A percentile compares a stretch with the other conserved stretches of the same genome.
phyloP scores from a whole-genome alignment of 2,113 vertebrate genomes.

The Pionites leucogaster region DNA sequence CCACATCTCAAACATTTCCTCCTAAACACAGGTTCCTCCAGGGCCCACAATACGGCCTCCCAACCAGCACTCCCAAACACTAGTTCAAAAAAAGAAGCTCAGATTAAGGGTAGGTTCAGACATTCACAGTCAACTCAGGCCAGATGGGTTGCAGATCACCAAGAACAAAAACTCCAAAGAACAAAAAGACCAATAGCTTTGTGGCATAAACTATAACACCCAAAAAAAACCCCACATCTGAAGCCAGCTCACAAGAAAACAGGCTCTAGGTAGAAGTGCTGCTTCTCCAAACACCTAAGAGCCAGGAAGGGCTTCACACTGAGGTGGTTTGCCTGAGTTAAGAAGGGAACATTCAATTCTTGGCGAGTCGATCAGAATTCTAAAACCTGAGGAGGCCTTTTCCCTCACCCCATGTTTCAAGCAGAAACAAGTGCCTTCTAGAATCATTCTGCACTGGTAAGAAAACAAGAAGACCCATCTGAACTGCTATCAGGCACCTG shows the following conservation, averaged over 20 bases:
- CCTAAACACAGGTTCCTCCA: neutral
- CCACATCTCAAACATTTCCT: neutral
- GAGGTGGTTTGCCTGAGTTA: neutral
- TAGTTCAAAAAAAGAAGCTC: neutral
- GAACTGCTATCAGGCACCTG: constrained; percentile 26
- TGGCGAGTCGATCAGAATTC: neutral
- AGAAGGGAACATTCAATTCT: neutral
- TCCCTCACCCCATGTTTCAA: neutral
- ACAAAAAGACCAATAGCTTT: neutral
- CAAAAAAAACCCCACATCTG: neutral
- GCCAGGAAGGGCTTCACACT: neutral
- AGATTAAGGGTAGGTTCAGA: neutral
- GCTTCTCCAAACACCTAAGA: neutral
- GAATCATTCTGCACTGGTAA: constrained; percentile 1
- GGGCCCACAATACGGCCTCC: neutral
- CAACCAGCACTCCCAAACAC: neutral
- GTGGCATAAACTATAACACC: neutral
- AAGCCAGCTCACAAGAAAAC: neutral
- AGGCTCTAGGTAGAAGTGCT: neutral
- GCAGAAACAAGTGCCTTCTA: neutral
- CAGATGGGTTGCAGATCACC: neutral
- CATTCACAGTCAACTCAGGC: neutral
- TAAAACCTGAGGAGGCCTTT: neutral
- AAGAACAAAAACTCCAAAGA: neutral
- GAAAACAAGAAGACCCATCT: constrained; percentile 16